Percentiles rank a stretch among this genome's conserved stretches.
Conservation (phyloP, 2,113 vertebrate species). For the Haliaeetus leucogaster region DNA sequence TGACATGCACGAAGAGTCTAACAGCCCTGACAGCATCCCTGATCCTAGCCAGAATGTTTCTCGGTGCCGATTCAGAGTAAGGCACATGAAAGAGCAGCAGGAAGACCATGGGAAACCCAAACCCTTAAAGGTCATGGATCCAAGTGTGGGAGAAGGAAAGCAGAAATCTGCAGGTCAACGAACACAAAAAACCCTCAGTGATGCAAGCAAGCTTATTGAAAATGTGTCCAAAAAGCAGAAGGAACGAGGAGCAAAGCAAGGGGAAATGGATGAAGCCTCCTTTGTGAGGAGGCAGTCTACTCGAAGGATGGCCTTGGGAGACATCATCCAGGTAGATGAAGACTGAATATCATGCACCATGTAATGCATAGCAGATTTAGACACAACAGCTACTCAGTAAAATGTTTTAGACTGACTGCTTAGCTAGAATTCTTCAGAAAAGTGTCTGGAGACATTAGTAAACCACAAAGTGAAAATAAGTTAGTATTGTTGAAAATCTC, state of each 20-base stretch:
- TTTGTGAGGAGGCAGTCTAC: slow-evolving; percentile 30
- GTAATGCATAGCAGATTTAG: neutral
- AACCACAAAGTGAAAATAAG: neutral
- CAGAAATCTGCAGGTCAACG: slow-evolving; percentile 48
- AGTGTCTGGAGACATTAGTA: neutral
- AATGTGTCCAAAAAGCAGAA: slow-evolving; percentile 63
- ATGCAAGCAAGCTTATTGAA: slow-evolving; percentile 61
- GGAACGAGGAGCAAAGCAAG: slow-evolving; percentile 14
- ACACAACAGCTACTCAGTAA: neutral
- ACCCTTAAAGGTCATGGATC: slow-evolving; percentile 53
- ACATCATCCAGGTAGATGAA: slow-evolving; percentile 62
- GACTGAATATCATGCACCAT: neutral
- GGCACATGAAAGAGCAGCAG: slow-evolving; percentile 56
- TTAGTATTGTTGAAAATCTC: neutral
- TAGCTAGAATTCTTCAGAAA: neutral
- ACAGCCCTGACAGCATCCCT: neutral
- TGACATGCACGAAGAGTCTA: neutral
- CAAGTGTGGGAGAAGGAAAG: slow-evolving; percentile 55
- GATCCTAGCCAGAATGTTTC: neutral
- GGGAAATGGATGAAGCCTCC: slow-evolving; percentile 27
- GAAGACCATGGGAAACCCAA: slow-evolving; percentile 68
- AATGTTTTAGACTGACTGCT: neutral
- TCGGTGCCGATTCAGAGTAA: slow-evolving; percentile 55
- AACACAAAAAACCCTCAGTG: slow-evolving; percentile 48
- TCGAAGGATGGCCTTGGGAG: slow-evolving; percentile 57